Base-by-base conservation (phyloP, 2,797 vertebrate genomes). In the Remorina albescens region DNA sequence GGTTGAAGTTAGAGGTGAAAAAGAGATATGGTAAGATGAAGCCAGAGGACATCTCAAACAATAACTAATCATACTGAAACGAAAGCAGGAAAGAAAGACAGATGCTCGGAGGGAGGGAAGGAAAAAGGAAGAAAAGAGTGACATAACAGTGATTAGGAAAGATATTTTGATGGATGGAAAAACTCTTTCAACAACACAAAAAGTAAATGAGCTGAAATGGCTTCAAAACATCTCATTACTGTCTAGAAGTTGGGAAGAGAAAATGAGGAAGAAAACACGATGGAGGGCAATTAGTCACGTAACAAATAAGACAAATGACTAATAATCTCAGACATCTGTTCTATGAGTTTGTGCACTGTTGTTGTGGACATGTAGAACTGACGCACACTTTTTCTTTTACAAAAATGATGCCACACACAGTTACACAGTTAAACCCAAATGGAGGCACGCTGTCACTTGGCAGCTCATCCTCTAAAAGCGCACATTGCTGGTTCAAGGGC, bases 401-500 rank as follows among this genome's bases (percentile, higher is more conserved):
- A 67, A n/a, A 30, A 18, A 25, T 37, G 19, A 32, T 53, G 50
- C 21, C 39, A n/a, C 42, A n/a, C 44, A 21, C 44, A 11, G n/a
- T 11, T 10, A 21, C 44, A 47, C 50, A 58, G 25, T 49, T 62
- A 71, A 75, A 39, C 36, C 58, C 41, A 75, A 75, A 80, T 67
- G 25, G 68, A 81, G 73, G 82, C 65, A 4, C 7, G 26, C 75
- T 76, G 47, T 62, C 74, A 76, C 61, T 81, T 53, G 47, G 64
- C 44, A 5, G 79, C 70, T 87, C 62, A 79, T 71, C 74, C 62
- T 30, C 71, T 74, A 41, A 69, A 66, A 79, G 54, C n/a, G 51
- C 77, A 67, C 66, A 30, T 55, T 47, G 61, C 74, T 70, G 69
- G 61, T 72, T 66, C 34, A 46, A 65, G 71, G 74, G 64, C 54